Evolutionary conservation across 2,888 invertebrate species (phyloP), one percentile per base, ranked within the genome.

Genomic region (Ectemnius cavifrons): DNA sequence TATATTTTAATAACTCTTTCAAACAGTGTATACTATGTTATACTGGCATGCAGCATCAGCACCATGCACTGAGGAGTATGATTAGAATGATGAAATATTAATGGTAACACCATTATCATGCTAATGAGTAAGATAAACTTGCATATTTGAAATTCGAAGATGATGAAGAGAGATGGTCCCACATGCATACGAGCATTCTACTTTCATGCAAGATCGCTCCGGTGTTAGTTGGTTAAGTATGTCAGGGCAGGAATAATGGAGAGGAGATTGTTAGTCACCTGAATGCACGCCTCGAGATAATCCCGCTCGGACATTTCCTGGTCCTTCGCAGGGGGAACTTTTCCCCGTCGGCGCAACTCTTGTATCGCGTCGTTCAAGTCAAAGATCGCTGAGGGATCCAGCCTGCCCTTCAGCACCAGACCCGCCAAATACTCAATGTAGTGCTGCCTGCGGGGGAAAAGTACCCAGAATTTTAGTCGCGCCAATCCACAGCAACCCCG

Each of bases 401-500:
- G 93, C 88, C 94, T 93, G 90, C 95, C 93, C 91, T 94, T 94
- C 91, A 96, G 96, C 92, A 98, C 96, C 91, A 95, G 93, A 87
- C 94, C 94, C 90, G 97, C 97, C 93, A 99, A 94, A 93, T 98
- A 98, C 93, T 98, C 98, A 91, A 97, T 95, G 94, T 97, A 98
- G 93, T 98, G 98, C 90, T 94, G 93, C 94, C 98, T 98, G 93
- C 89, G 92, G 90, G 90, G 90, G 37, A 88, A 89, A 91, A 90
- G 89, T 88, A 86, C 89, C 89, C 87, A 88, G 75, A 83, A 83
- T 80, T 86, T 88, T 88, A 87, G 88, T 87, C 81, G 77, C 69
- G 77, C 58, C 67, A 52, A 56, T 37, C 37, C 37, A 37, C 37
- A 37, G 74, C 67, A 78, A 67, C 61, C 57, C 62, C 59, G 47